phyloP scores from a whole-genome alignment of 2,888 invertebrate species.

The Azorinus chamasolen region DNA sequence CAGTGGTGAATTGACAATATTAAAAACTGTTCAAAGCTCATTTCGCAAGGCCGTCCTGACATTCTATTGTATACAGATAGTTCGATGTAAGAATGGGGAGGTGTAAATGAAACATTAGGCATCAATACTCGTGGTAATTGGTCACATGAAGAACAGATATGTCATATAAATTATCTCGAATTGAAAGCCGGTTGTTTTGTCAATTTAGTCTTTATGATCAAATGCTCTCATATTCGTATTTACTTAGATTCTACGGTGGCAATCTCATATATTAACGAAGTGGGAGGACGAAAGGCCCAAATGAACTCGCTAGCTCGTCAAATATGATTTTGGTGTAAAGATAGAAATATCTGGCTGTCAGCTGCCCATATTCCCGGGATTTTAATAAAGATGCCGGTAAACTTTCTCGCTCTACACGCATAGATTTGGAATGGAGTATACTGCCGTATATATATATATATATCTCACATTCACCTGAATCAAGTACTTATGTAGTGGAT shows the following conservation, averaged over 20 bases:
- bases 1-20: slow-evolving; percentile 54
- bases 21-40: not conserved
- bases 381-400: slow-evolving; percentile 43
- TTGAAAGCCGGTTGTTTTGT: slow-evolving; percentile 45
- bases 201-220: slow-evolving; percentile 5
- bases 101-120: slow-evolving; percentile 5
- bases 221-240: slow-evolving; percentile 25
- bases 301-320: slow-evolving; percentile 28
- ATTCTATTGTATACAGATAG: slow-evolving; percentile 38
- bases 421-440: slow-evolving; percentile 44
- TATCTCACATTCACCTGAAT: slow-evolving; percentile 13
- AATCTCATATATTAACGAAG: slow-evolving; percentile 35
- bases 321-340: slow-evolving; percentile 43
- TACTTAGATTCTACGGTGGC: slow-evolving; percentile 39
- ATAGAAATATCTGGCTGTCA: slow-evolving; percentile 45
- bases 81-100: slow-evolving; percentile 41
- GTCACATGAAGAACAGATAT: slow-evolving; percentile 18
- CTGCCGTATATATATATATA: slow-evolving; percentile 14
- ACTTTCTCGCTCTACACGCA: slow-evolving; percentile 11
- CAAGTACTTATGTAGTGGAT: slow-evolving; percentile 3
- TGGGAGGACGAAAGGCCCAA: slow-evolving; percentile 28
- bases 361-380: slow-evolving; percentile 43
- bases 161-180: slow-evolving; percentile 47
- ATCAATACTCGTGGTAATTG: slow-evolving; percentile 29
- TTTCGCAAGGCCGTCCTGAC: slow-evolving; percentile 2